Conservation (phyloP, 2,113 vertebrate genomes). For the Apodemus sylvaticus region DNA sequence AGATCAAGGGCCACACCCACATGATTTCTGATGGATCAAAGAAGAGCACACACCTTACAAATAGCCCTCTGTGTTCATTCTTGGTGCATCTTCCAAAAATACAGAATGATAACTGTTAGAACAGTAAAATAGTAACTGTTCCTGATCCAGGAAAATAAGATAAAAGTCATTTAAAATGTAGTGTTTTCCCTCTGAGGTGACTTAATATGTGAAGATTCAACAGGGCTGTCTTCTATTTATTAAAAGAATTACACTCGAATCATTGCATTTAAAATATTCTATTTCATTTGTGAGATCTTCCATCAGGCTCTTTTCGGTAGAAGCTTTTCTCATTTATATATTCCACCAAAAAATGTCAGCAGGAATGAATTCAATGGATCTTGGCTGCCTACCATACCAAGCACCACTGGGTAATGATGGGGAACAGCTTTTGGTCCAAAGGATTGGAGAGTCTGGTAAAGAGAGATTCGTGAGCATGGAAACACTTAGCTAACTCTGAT, state of each 20-base stretch:
- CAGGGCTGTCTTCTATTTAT: not conserved
- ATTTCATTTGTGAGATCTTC: not conserved
- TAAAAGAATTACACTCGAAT: not conserved
- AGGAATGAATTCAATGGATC: not conserved
- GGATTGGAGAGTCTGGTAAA: not conserved
- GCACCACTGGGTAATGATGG: not conserved
- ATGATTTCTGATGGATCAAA: not conserved
- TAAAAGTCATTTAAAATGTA: not conserved
- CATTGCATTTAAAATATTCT: not conserved
- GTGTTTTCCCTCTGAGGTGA: not conserved
- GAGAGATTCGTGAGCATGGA: not conserved
- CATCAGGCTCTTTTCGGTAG: not conserved
- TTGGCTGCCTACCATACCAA: not conserved
- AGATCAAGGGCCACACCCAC: not conserved
- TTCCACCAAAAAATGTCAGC: not conserved
- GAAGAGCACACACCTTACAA: not conserved
- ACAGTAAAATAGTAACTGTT: not conserved
- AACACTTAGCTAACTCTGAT: not conserved
- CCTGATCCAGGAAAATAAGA: not conserved
- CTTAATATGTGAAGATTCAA: not conserved
- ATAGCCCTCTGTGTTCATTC: not conserved
- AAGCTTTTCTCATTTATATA: not conserved
- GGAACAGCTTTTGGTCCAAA: not conserved
- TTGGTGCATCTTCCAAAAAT: not conserved
- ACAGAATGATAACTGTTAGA: not conserved